Percentiles rank a stretch among this genome's conserved stretches.
Evolutionary conservation across 2,113 vertebrate genomes (phyloP).

Genomic region (Dissostichus mawsoni): DNA sequence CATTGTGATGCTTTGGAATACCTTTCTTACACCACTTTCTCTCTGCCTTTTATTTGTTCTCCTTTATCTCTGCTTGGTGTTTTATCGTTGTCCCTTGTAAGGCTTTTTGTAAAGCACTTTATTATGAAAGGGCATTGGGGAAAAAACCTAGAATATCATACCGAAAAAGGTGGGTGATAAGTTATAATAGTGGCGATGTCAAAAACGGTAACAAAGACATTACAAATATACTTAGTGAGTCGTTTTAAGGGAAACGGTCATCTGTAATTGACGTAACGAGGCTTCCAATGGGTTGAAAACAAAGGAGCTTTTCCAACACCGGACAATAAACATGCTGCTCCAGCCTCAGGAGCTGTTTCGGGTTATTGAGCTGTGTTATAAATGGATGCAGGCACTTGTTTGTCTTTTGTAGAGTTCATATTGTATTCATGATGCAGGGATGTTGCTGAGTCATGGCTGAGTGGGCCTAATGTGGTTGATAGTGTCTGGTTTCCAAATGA

Average conservation of each 20-base stretch:
- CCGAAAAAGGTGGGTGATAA: background rate
- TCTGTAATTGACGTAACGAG: too few species aligned
- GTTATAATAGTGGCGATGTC: background rate
- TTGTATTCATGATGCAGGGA: constrained; percentile 28
- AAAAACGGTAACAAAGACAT: background rate
- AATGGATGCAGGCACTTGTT: background rate
- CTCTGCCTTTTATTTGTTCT: background rate
- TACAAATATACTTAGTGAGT: background rate
- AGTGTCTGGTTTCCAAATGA: constrained; percentile 30
- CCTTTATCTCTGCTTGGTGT: background rate
- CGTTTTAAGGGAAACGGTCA: too few species aligned
- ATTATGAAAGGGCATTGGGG: background rate
- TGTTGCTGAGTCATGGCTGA: constrained; percentile 2
- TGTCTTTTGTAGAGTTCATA: constrained; percentile 14
- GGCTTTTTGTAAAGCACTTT: constrained; percentile 1
- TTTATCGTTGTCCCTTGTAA: constrained; percentile 9
- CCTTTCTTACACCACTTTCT: background rate
- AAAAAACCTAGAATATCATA: background rate
- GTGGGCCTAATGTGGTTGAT: constrained; percentile 1
- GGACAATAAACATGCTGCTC: background rate
- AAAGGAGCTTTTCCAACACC: background rate
- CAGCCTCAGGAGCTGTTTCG: background rate
- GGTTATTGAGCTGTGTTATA: constrained; percentile 12
- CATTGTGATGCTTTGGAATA: constrained; percentile 4
- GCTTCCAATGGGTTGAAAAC: background rate